A percentile compares a stretch with the other conserved stretches of the same genome.
Conservation (phyloP, 2,113 vertebrate genomes). For the Prunella fulvescens region DNA sequence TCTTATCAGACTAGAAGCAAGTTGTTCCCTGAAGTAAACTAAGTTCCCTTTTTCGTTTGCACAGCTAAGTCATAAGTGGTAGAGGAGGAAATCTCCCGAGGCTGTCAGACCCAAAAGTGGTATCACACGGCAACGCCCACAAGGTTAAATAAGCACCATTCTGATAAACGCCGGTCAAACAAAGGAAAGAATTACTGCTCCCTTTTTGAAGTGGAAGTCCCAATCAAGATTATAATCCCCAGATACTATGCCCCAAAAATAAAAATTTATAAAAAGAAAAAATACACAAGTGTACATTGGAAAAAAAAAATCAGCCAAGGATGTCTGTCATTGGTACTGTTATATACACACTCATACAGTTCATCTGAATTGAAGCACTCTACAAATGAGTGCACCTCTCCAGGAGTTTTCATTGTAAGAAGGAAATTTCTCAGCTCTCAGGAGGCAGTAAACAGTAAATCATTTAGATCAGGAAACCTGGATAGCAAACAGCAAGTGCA, state of each 20-base stretch:
- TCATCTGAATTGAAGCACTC: neutral
- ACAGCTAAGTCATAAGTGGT: constrained; percentile 44
- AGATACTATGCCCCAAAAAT: neutral
- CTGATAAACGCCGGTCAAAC: constrained; percentile 20
- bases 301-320: neutral
- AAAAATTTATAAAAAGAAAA: neutral
- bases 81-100: constrained; percentile 49
- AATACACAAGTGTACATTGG: neutral
- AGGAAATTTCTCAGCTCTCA: neutral
- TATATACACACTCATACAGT: neutral
- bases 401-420: neutral
- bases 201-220: constrained; percentile 34
- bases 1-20: constrained; percentile 33
- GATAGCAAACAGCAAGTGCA: neutral
- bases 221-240: constrained; percentile 25
- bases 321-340: neutral
- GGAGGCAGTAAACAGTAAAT: neutral
- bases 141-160: constrained; percentile 30
- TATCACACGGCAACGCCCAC: constrained; percentile 47
- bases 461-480: constrained; percentile 5
- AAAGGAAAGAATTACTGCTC: constrained; percentile 49
- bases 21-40: constrained; percentile 44
- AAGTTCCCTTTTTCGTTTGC: constrained; percentile 52
- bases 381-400: neutral
- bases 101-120: constrained; percentile 32